A percentile compares a stretch with the other conserved stretches of the same genome.
These are phyloP conservation scores for Stenotaenia linearis DNA, from an alignment of 2,888 invertebrate species.

Conservation along the genomic window DNA sequence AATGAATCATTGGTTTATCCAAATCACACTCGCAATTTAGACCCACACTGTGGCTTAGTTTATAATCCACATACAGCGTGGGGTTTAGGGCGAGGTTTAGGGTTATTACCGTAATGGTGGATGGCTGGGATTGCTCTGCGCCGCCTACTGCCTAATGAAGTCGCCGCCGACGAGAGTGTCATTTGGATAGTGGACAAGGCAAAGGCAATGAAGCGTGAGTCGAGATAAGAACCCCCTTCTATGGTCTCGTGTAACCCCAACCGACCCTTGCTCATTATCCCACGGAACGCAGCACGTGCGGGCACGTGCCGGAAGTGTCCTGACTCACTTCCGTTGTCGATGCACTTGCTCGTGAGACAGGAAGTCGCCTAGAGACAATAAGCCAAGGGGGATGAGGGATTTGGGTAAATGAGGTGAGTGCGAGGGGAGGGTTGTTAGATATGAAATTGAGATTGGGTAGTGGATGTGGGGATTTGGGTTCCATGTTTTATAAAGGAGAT, in stretches of 20 bases:
- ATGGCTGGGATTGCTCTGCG: background rate
- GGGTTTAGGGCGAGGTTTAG: background rate
- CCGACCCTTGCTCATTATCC: background rate
- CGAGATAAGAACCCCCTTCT: background rate
- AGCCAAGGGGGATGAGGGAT: background rate
- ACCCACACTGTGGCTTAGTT: too few species aligned
- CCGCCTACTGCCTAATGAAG: background rate
- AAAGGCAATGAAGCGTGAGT: background rate
- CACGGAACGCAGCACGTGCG: background rate
- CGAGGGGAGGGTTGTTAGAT: background rate
- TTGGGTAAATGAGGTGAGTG: background rate
- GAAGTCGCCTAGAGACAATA: background rate
- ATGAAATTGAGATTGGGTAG: background rate
- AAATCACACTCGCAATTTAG: too few species aligned
- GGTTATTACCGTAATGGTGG: background rate
- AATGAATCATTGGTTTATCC: too few species aligned
- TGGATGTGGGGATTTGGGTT: background rate
- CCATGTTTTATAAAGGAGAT: too few species aligned
- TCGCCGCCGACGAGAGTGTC: background rate
- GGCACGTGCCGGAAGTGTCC: background rate
- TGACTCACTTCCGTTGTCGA: background rate
- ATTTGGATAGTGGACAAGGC: background rate
- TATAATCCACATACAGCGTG: too few species aligned
- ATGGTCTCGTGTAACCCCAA: background rate
- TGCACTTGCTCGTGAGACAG: background rate